These are phyloP conservation scores for Mycteria americana DNA, from an alignment of 2,797 vertebrate genomes.

Conservation along the genomic window DNA sequence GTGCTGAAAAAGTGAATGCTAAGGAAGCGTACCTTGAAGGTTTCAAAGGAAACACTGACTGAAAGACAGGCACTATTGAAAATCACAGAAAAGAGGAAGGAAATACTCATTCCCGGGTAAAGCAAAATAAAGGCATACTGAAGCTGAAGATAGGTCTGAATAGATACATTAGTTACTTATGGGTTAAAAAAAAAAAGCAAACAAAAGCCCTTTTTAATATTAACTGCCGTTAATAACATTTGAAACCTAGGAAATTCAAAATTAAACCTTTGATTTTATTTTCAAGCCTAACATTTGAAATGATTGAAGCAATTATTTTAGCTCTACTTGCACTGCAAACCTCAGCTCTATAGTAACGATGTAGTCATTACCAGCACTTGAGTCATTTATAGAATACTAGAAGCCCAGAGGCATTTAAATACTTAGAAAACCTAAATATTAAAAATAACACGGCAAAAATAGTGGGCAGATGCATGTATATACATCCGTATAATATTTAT, in stretches of 20 bases:
- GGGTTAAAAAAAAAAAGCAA: slow-evolving; percentile 2
- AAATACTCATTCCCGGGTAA: background rate
- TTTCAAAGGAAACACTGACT: slow-evolving; percentile 34
- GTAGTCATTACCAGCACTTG: slow-evolving; percentile 31
- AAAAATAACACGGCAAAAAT: slow-evolving; percentile 27
- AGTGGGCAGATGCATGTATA: background rate
- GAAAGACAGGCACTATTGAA: slow-evolving; percentile 17
- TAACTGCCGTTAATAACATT: background rate
- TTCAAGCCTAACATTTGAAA: slow-evolving; percentile 42
- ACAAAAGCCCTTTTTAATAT: background rate
- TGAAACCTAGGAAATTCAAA: slow-evolving; percentile 30
- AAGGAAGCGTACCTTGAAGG: background rate
- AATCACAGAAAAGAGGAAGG: background rate
- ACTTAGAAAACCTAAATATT: slow-evolving; percentile 38
- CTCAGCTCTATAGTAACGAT: slow-evolving; percentile 33
- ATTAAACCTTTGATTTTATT: slow-evolving; percentile 49
- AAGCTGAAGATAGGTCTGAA: background rate
- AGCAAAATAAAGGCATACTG: background rate
- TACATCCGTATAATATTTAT: background rate
- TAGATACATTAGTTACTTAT: background rate
- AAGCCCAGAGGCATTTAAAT: slow-evolving; percentile 53
- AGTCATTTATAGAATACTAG: slow-evolving; percentile 28
- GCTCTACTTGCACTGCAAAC: slow-evolving; percentile 29
- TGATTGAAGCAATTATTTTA: slow-evolving; percentile 43
- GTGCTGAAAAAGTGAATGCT: slow-evolving; percentile 12